Evolutionary conservation across 1,140 invertebrate genomes (phyloP).

Genomic region (Triops longicaudatus): DNA sequence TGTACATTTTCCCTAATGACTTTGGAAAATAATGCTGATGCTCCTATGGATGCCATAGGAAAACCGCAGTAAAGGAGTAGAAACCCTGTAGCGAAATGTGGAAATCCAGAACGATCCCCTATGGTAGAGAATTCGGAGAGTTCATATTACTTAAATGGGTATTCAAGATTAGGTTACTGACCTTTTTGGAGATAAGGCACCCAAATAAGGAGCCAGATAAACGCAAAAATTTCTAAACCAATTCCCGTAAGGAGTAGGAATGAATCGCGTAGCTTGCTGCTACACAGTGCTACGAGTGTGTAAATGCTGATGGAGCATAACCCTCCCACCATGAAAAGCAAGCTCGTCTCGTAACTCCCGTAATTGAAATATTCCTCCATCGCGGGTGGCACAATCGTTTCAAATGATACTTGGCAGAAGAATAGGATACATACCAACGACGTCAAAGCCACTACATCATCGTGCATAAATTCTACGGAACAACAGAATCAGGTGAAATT

Average conservation of each 20-base stretch:
- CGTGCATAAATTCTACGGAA: constrained; percentile 27
- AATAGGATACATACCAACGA: constrained; percentile 21
- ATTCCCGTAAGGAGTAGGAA: constrained; percentile 22
- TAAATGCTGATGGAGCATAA: constrained; percentile 24
- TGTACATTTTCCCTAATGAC: constrained; percentile 17
- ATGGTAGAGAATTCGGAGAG: neutral
- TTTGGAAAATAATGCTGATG: constrained; percentile 22
- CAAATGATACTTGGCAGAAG: constrained; percentile 26
- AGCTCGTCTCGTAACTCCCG: constrained; percentile 21
- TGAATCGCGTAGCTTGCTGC: constrained; percentile 20
- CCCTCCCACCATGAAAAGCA: constrained; percentile 28
- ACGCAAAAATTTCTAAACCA: constrained; percentile 8
- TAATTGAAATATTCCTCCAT: constrained; percentile 21
- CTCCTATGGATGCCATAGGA: constrained; percentile 19
- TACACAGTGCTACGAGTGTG: constrained; percentile 12
- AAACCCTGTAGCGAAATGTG: constrained; percentile 15
- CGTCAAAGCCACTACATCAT: constrained; percentile 25
- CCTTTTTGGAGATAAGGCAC: constrained; percentile 21
- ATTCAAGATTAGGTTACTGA: neutral
- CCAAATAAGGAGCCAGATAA: constrained; percentile 27
- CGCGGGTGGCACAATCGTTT: constrained; percentile 24
- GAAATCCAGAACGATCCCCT: constrained; percentile 19
- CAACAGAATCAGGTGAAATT: neutral
- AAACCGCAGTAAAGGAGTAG: constrained; percentile 22
- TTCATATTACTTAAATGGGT: neutral